Conservation (phyloP, 2,113 vertebrate genomes). For the Saimiri boliviensis region DNA sequence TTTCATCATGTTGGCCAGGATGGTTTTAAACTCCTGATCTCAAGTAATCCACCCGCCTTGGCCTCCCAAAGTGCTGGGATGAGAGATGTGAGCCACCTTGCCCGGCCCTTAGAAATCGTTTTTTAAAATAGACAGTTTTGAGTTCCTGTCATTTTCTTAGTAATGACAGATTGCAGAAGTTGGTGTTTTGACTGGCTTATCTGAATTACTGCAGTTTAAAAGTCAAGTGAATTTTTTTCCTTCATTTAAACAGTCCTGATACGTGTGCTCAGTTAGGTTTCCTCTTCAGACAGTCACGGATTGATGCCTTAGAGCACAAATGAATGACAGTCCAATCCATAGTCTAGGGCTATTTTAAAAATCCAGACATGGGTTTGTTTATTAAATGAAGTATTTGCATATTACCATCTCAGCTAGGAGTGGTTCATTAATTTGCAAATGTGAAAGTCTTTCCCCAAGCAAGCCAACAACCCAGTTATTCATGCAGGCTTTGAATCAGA, state of each 20-base stretch:
- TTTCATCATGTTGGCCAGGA: no score
- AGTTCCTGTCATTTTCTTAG: neutral
- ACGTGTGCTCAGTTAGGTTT: neutral
- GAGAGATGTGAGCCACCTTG: no score
- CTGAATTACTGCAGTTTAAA: neutral
- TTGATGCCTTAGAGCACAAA: neutral
- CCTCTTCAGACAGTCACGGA: neutral
- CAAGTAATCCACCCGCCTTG: no score
- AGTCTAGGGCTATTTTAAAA: neutral
- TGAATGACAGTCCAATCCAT: neutral
- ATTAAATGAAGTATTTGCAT: slow-evolving; percentile 15
- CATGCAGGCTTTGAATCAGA: neutral
- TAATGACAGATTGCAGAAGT: neutral
- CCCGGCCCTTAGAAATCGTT: no score
- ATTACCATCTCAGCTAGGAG: neutral
- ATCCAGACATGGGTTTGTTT: slow-evolving; percentile 25
- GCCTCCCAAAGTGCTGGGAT: no score
- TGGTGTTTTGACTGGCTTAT: neutral
- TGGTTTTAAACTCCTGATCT: no score
- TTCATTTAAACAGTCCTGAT: neutral
- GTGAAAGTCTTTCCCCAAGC: slow-evolving; percentile 4
- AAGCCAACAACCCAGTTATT: slow-evolving; percentile 28
- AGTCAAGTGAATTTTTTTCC: neutral
- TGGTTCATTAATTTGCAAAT: slow-evolving; percentile 44
- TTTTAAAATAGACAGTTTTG: neutral